A percentile compares a stretch with the other conserved stretches of the same genome.
phyloP scores from a whole-genome alignment of 1,140 invertebrate species.

The Octopus sinensis region DNA sequence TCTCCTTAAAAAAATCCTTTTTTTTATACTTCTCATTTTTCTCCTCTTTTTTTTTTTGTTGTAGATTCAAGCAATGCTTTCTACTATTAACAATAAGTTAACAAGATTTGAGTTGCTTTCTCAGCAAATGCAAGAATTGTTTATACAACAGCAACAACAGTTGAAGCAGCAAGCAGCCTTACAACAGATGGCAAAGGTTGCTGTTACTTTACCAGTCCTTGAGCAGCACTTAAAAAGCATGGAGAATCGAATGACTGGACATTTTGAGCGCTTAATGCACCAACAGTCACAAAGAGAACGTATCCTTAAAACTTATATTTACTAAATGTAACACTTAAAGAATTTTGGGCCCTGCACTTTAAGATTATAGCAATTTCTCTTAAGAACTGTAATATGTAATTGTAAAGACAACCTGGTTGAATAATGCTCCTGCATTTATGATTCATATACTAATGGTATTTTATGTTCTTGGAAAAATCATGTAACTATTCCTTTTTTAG shows the following conservation, averaged over 20 bases:
- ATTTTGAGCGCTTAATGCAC: slow-evolving; percentile 43
- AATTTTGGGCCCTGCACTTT: too few species aligned
- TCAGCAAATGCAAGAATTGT: slow-evolving; percentile 20
- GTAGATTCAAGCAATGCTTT: not conserved
- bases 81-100: not conserved
- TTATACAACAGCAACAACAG: slow-evolving; percentile 40
- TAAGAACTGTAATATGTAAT: too few species aligned
- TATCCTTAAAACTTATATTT: slow-evolving; percentile 38
- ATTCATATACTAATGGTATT: too few species aligned
- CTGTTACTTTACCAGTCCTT: slow-evolving; percentile 29
- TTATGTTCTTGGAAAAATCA: too few species aligned
- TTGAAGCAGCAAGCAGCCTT: slow-evolving; percentile 36
- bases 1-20: not conserved
- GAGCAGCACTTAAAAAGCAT: slow-evolving; percentile 45
- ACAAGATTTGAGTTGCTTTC: not conserved
- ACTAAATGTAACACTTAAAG: too few species aligned
- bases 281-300: slow-evolving; percentile 48
- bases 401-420: too few species aligned
- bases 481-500: too few species aligned
- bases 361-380: too few species aligned
- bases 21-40: not conserved
- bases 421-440: too few species aligned
- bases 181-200: slow-evolving; percentile 29
- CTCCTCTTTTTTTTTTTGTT: not conserved
- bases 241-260: slow-evolving; percentile 41